These are phyloP conservation scores for Scaptomyza pallida DNA, from an alignment of 1,140 invertebrate genomes.

Conservation along the genomic window DNA sequence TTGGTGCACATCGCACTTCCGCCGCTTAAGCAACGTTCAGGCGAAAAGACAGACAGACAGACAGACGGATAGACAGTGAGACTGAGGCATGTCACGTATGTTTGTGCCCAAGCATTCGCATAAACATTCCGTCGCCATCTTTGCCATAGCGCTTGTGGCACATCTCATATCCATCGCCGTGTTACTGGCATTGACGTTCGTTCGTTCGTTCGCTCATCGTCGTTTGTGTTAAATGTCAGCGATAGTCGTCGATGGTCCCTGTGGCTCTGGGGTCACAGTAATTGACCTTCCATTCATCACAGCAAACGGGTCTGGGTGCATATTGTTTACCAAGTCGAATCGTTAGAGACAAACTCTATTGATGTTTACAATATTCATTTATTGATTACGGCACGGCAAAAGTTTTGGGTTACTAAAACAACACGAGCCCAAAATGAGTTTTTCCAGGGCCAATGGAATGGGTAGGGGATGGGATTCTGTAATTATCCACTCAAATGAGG, in stretches of 20 bases:
- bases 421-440: constrained; percentile 34
- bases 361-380: constrained; percentile 79
- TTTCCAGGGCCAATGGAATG: no score
- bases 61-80: constrained; percentile 2
- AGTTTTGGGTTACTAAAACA: constrained; percentile 70
- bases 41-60: no score
- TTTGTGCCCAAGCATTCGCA: constrained; percentile 79
- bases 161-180: constrained; percentile 32
- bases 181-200: constrained; percentile 67
- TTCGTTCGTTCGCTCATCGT: no score
- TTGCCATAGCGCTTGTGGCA: constrained; percentile 10
- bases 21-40: constrained; percentile 45
- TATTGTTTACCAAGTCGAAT: constrained; percentile 65
- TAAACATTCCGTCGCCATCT: constrained; percentile 69
- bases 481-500: constrained; percentile 75
- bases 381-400: constrained; percentile 62
- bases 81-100: constrained; percentile 71
- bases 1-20: constrained; percentile 55
- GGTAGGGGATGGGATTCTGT: constrained; percentile 36
- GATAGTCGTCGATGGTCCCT: constrained; percentile 15
- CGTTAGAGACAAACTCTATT: constrained; percentile 44
- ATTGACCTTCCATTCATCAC: constrained; percentile 81
- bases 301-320: constrained; percentile 21
- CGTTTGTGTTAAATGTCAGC: constrained; percentile 76
- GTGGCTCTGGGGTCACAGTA: constrained; percentile 61